These are phyloP conservation scores for Gymnothorax reevesii DNA, from an alignment of 2,797 vertebrate species.

Conservation along the genomic window DNA sequence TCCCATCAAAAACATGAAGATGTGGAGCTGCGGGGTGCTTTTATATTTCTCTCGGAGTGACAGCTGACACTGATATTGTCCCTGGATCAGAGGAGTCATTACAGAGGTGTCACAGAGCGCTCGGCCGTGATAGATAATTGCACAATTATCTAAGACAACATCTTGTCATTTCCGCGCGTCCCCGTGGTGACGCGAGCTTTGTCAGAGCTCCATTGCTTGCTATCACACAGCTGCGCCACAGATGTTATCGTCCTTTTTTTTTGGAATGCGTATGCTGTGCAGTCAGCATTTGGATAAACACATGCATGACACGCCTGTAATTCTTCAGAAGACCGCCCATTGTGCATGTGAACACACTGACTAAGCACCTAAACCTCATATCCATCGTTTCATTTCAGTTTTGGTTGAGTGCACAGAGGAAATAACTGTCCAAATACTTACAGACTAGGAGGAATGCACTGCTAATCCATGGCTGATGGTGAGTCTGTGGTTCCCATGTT, in stretches of 20 bases:
- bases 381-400: no score
- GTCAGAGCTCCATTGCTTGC: not conserved
- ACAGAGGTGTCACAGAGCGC: not conserved
- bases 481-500: not conserved
- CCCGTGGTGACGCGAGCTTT: conserved; percentile 14
- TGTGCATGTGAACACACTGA: no score
- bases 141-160: not conserved
- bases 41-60: not conserved
- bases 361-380: no score
- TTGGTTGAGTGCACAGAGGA: no score
- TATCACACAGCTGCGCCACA: not conserved
- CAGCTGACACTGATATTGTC: not conserved
- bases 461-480: conserved; percentile 52
- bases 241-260: not conserved
- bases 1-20: not conserved
- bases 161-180: conserved; percentile 32
- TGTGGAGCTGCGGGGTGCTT: not conserved
- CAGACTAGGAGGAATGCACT: conserved; percentile 53
- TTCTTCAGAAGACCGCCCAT: no score
- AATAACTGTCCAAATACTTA: no score
- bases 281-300: no score
- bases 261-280: no score
- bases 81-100: not conserved
- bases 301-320: no score
- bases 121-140: not conserved